These are phyloP conservation scores for Axis porcinus DNA, from an alignment of 2,113 vertebrate genomes.

Conservation along the genomic window DNA sequence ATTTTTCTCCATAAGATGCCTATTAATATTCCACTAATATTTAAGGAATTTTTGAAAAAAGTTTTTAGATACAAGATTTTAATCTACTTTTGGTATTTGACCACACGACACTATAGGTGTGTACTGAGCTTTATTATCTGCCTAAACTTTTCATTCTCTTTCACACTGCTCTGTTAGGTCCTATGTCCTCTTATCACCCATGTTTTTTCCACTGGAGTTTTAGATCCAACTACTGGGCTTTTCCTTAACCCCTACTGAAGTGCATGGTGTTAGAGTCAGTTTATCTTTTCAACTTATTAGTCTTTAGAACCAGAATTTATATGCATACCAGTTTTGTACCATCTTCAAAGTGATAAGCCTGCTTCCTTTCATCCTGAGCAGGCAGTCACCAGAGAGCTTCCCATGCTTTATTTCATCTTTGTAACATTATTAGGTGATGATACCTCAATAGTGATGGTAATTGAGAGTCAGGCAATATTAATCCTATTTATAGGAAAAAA, in stretches of 20 bases:
- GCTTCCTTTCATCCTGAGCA: neutral
- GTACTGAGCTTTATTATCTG: neutral
- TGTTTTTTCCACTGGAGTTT: neutral
- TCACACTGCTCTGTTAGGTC: neutral
- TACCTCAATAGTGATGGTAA: neutral
- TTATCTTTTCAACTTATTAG: neutral
- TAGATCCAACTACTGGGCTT: neutral
- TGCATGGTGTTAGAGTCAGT: neutral
- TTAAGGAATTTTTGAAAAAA: neutral
- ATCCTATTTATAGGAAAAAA: neutral
- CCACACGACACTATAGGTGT: neutral
- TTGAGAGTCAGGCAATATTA: neutral
- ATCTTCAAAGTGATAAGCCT: neutral
- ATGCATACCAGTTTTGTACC: neutral
- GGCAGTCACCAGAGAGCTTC: neutral
- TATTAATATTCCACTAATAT: neutral
- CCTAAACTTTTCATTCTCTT: neutral
- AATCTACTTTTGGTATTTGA: neutral
- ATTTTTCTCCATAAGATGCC: neutral
- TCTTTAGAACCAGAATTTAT: neutral
- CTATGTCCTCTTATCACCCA: neutral
- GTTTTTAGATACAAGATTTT: neutral
- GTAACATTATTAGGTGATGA: neutral
- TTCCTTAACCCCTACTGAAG: neutral
- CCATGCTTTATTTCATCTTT: neutral